These are phyloP conservation scores for Odocoileus virginianus DNA, from an alignment of 2,113 vertebrate genomes.

Conservation along the genomic window DNA sequence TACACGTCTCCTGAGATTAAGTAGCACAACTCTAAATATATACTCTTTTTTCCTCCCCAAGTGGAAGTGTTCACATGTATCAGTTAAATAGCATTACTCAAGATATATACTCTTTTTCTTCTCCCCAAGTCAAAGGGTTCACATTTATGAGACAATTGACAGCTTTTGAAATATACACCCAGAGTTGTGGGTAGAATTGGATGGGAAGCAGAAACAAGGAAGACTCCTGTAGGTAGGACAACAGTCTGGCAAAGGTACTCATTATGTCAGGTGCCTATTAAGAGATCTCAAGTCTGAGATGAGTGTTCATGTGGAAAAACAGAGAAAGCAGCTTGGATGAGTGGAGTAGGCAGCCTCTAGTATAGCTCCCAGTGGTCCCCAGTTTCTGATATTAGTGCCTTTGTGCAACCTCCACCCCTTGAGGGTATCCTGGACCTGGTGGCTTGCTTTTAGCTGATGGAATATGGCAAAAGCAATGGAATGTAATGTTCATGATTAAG, in stretches of 20 bases:
- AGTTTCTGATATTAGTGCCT: too few relatives aligned
- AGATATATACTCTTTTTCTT: neutral
- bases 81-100: neutral
- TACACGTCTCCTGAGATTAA: neutral
- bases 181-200: neutral
- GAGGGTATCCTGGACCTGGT: neutral
- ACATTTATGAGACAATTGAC: neutral
- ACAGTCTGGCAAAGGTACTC: neutral
- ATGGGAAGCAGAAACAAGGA: neutral
- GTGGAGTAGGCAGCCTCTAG: neutral
- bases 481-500: neutral
- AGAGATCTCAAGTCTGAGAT: neutral
- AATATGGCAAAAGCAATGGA: neutral
- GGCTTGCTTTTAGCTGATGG: neutral
- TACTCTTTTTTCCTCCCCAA: neutral
- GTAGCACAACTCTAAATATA: neutral
- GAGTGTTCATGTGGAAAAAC: neutral
- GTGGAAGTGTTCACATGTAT: neutral
- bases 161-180: neutral
- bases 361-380: neutral
- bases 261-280: neutral
- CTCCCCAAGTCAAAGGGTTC: neutral
- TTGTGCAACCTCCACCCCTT: accelerated
- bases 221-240: neutral
- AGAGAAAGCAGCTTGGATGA: neutral